Percentiles rank a stretch among this genome's conserved stretches.
Conservation (phyloP, 2,113 vertebrate genomes). For the Perognathus longimembris region DNA sequence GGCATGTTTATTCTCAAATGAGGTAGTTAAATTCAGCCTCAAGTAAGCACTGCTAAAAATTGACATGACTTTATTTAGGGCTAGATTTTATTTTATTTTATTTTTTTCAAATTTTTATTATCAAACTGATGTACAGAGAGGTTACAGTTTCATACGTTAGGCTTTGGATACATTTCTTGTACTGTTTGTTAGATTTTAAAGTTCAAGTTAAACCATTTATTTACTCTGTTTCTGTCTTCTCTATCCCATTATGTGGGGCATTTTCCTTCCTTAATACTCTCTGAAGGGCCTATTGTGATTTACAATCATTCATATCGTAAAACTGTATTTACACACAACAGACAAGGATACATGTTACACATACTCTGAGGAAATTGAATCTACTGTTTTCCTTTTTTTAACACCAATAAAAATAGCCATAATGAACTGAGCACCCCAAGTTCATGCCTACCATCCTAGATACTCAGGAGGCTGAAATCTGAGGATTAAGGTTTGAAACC, state of each 20-base stretch:
- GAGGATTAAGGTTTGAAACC: too few species aligned
- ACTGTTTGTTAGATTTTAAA: conserved; percentile 58
- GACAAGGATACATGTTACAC: not conserved
- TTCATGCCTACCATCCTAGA: too few species aligned
- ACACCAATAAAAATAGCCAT: not conserved
- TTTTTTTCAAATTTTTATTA: too few species aligned
- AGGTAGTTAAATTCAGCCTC: not conserved
- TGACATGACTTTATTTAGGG: conserved; percentile 19
- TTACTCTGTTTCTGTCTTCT: not conserved
- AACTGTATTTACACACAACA: not conserved
- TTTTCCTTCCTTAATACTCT: not conserved
- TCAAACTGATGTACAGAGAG: too few species aligned
- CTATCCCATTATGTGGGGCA: too few species aligned
- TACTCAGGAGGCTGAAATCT: too few species aligned
- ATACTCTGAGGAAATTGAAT: too few species aligned
- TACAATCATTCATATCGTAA: not conserved
- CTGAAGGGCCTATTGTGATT: not conserved
- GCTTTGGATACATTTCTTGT: too few species aligned
- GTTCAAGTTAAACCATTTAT: not conserved
- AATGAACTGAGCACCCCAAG: too few species aligned
- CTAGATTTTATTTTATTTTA: conserved; percentile 52
- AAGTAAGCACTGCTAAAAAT: not conserved
- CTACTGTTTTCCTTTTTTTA: too few species aligned
- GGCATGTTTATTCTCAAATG: not conserved
- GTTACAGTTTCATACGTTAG: too few species aligned